Evolutionary conservation across 1,140 invertebrate species (phyloP).

Genomic region (Diabrotica undecimpunctata): DNA sequence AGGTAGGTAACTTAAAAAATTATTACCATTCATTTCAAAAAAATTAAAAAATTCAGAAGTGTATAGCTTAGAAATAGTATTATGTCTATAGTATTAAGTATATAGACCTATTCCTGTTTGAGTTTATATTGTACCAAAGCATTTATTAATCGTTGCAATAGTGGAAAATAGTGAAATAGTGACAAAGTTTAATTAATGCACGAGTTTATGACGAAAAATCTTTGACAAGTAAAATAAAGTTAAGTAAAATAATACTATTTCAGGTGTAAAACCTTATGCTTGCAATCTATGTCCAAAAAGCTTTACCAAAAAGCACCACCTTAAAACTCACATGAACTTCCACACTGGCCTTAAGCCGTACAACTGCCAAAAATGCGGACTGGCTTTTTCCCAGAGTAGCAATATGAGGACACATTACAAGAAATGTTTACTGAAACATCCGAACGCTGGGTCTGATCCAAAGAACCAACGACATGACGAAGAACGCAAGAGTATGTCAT

Average conservation of each 20-base stretch:
- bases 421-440: constrained; percentile 55
- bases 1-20: constrained; percentile 43
- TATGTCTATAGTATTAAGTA: too few relatives aligned
- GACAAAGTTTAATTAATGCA: too few relatives aligned
- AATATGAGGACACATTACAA: constrained; percentile 77
- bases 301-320: constrained; percentile 81
- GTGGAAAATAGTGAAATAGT: too few relatives aligned
- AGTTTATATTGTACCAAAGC: too few relatives aligned
- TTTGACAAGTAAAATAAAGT: too few relatives aligned
- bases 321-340: constrained; percentile 81
- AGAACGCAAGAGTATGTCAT: neutral
- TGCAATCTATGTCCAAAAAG: constrained; percentile 81
- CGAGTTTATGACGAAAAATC: too few relatives aligned
- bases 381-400: constrained; percentile 72
- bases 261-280: constrained; percentile 80
- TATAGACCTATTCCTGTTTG: too few relatives aligned
- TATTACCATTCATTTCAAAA: neutral
- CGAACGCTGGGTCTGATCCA: neutral
- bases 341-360: constrained; percentile 75
- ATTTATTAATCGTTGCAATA: too few relatives aligned
- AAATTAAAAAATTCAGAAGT: neutral
- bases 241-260: constrained; percentile 15
- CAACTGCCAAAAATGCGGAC: constrained; percentile 66
- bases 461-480: too few relatives aligned
- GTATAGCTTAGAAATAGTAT: too few relatives aligned